Evolutionary conservation across 2,113 vertebrate genomes (phyloP).

Genomic region (Pantherophis guttatus): DNA sequence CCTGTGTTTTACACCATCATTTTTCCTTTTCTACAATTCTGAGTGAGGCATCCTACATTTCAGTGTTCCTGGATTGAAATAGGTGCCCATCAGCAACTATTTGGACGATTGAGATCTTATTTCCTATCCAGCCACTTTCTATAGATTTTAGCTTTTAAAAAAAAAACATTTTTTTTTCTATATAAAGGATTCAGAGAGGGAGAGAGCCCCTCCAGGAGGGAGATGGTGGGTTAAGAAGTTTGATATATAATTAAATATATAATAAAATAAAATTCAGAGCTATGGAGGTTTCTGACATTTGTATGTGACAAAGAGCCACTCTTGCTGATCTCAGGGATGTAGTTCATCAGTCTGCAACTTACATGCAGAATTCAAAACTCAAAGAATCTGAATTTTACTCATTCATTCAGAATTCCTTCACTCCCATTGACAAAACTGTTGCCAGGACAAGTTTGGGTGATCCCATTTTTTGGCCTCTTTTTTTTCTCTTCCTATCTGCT

Average conservation of each 20-base stretch:
- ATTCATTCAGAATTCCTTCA: not conserved
- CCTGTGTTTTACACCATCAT: not conserved
- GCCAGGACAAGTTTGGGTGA: not conserved
- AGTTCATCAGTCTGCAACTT: not conserved
- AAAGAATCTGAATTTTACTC: not conserved
- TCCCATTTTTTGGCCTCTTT: not conserved
- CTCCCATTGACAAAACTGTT: not conserved
- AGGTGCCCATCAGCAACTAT: not conserved
- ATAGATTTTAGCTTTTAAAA: not conserved
- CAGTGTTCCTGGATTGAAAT: not conserved
- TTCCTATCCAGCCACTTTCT: not conserved
- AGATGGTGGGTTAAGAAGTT: not conserved
- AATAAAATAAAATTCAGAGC: not conserved
- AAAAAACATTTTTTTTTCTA: not conserved
- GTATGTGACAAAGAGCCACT: not conserved
- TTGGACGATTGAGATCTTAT: not conserved
- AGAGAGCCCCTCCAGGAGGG: not conserved
- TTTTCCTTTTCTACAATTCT: not conserved
- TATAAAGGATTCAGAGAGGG: not conserved
- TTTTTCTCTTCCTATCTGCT: not conserved
- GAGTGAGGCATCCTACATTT: not conserved
- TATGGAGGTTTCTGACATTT: not conserved
- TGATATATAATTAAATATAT: not conserved
- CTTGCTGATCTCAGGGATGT: not conserved
- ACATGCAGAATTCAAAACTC: not conserved